phyloP scores from a whole-genome alignment of 2,113 vertebrate species.

The Myotis brandtii region DNA sequence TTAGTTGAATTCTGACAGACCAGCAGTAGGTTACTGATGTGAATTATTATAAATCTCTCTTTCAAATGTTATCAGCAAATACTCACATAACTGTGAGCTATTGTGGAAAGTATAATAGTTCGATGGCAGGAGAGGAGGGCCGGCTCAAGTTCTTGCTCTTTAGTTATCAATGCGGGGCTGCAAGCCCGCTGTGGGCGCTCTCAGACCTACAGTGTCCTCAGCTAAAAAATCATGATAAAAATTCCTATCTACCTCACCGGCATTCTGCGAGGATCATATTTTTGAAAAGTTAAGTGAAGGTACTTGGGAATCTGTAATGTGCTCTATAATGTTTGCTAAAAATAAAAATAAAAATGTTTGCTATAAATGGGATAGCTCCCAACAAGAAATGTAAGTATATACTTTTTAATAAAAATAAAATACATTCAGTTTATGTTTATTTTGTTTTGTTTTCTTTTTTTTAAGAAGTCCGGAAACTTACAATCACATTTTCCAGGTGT shows the following conservation, averaged over 20 bases:
- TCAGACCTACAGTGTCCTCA: neutral
- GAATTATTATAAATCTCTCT: constrained; percentile 33
- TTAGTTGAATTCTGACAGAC: constrained; percentile 43
- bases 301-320: neutral
- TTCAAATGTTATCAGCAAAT: constrained; percentile 51
- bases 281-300: neutral
- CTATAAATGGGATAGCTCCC: neutral
- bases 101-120: neutral
- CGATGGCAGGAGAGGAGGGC: neutral
- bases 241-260: neutral
- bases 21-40: neutral
- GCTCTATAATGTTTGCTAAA: neutral
- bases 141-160: neutral
- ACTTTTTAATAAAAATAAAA: neutral
- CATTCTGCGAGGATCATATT: neutral
- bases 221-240: neutral
- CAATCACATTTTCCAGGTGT: neutral
- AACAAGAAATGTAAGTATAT: neutral
- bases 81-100: neutral
- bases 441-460: neutral
- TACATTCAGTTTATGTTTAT: neutral
- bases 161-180: neutral
- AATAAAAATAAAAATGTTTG: neutral
- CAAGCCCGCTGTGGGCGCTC: neutral
- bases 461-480: neutral